Base-by-base conservation (phyloP, 2,113 vertebrate genomes). In the Saguinus midas region DNA sequence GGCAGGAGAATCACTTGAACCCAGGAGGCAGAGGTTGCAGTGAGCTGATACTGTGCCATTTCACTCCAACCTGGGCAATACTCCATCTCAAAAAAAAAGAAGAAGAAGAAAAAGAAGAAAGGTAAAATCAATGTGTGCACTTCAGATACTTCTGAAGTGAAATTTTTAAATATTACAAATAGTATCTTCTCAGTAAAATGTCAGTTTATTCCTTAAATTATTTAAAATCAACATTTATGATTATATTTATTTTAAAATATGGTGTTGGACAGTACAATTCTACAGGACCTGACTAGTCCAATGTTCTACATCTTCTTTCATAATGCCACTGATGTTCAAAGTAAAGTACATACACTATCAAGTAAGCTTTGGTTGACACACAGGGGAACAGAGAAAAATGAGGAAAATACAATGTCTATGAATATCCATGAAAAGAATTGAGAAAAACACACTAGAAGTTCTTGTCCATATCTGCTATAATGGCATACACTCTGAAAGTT, bases 151-250 rank as follows among this genome's bases (percentile, higher is more conserved):
- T 94, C 73, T 55, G 16, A 92, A 95, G 81, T 70, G 72, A 94
- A 86, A 75, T 72, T 96, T 94, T 52, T 85, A 35, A 81, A 13
- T 66, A 52, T 85, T 95, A 90, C 57, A 78, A 93, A 87, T 79
- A 73, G 29, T 57, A 73, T 29, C 48, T 75, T 87, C 37, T 81
- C 72, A 84, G 37, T 76, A 93, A 95, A 85, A 25, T 70, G 11
- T 57, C 55, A 20, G 20, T 50, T 91, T 66, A 93, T 12, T 79
- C 75, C 12, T 92, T 21, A 50, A 78, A 66, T 64, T 88, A 37
- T 90, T 66, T 76, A 64, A 82, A 91, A 48, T 78, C 70, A 89
- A 37, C 64, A 92, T 57, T 90, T 78, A 66, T 8, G 61, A 37
- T 32, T 73, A 37, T 72, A 92, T 64, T 75, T 96, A 92, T 97